These are phyloP conservation scores for Pemphredon lugubris DNA, from an alignment of 2,888 invertebrate genomes.

Conservation along the genomic window DNA sequence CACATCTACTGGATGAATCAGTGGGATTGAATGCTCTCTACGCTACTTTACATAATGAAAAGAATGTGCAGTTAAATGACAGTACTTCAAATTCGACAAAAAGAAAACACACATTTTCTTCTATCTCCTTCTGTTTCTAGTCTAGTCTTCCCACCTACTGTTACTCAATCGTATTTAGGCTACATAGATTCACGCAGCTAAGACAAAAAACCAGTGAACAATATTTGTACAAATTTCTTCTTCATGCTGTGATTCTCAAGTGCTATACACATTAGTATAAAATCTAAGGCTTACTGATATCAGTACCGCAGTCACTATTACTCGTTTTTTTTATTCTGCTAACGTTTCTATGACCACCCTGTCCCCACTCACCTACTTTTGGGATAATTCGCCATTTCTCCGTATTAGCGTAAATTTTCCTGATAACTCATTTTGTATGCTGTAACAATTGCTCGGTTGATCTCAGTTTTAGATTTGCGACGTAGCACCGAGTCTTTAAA, in stretches of 20 bases:
- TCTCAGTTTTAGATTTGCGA: background rate
- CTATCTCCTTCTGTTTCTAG: conserved; percentile 36
- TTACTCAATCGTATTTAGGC: conserved; percentile 16
- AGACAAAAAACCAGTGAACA: conserved; percentile 12
- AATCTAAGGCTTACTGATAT: conserved; percentile 1
- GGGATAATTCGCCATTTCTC: conserved; percentile 3
- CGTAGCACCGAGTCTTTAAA: too few relatives aligned
- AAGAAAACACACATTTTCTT: background rate
- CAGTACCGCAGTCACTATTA: background rate
- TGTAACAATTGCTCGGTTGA: conserved; percentile 27
- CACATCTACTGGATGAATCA: conserved; percentile 3
- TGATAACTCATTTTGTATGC: conserved; percentile 22
- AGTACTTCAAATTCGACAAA: too few relatives aligned
- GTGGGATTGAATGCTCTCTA: background rate
- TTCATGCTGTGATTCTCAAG: conserved; percentile 45
- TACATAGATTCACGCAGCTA: background rate
- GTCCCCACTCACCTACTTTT: conserved; percentile 1
- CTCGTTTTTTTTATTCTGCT: conserved; percentile 5
- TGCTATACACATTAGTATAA: conserved; percentile 29
- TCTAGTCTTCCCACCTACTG: conserved; percentile 50
- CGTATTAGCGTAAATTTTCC: conserved; percentile 22
- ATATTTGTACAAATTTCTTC: conserved; percentile 7
- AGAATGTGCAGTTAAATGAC: background rate
- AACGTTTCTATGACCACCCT: background rate
- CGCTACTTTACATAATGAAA: conserved; percentile 1